These are phyloP conservation scores for Hippocampus barbouri DNA, from an alignment of 2,113 vertebrate genomes.

Conservation along the genomic window DNA sequence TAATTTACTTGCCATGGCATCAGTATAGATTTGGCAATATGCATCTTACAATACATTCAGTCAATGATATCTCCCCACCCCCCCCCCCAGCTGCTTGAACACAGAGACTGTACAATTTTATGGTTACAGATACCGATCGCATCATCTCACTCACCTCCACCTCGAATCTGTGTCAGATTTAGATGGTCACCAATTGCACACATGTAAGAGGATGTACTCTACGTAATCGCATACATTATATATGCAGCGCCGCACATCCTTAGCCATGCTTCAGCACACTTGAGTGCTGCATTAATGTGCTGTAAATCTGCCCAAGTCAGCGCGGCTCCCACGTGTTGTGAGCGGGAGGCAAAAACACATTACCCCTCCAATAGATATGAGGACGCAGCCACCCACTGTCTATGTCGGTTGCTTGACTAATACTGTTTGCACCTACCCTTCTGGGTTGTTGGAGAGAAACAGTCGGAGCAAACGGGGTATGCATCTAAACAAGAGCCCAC, in stretches of 20 bases:
- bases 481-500: conserved; percentile 31
- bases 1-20: no score
- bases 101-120: no score
- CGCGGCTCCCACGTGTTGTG: conserved; percentile 44
- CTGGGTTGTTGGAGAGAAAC: conserved; percentile 1
- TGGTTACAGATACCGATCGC: background rate
- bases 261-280: conserved; percentile 19
- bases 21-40: no score
- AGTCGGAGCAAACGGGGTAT: conserved; percentile 1
- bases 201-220: conserved; percentile 19
- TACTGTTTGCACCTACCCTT: background rate
- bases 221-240: background rate
- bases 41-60: background rate
- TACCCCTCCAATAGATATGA: conserved; percentile 22
- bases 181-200: conserved; percentile 4
- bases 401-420: conserved; percentile 17
- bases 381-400: conserved; percentile 10
- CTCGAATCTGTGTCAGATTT: background rate
- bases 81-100: no score
- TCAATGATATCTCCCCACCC: no score
- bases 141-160: conserved; percentile 10
- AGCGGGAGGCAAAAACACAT: conserved; percentile 36
- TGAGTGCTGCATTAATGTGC: conserved; percentile 18
- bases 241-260: no score
- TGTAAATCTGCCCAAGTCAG: conserved; percentile 53